phyloP scores from a whole-genome alignment of 2,888 invertebrate genomes.

The Meliscaeva auricollis region DNA sequence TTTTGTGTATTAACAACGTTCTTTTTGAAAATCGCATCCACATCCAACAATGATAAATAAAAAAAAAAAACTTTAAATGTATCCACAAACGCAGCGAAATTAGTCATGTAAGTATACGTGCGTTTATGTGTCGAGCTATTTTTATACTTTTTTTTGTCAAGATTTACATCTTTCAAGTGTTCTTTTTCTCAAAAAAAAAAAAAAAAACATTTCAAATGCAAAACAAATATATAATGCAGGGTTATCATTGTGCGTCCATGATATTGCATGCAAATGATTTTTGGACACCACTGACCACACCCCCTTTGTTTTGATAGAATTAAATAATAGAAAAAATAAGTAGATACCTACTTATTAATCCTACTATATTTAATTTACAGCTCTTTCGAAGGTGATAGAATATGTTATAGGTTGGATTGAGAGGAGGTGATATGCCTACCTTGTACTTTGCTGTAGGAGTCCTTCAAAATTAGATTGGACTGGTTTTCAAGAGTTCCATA shows the following conservation, averaged over 20 bases:
- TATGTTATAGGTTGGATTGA: not conserved
- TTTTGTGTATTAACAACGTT: not conserved
- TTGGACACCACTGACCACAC: not conserved
- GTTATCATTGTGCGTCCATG: no score
- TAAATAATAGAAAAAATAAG: not conserved
- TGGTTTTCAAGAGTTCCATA: constrained; percentile 82
- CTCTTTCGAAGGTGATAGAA: not conserved
- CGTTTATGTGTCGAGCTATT: not conserved
- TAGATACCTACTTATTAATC: no score
- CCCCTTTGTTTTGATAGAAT: not conserved
- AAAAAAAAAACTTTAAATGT: not conserved
- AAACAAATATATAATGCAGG: no score
- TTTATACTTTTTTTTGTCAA: not conserved
- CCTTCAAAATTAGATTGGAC: constrained; percentile 79
- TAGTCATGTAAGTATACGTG: constrained; percentile 2
- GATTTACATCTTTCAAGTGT: no score
- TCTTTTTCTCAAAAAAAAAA: no score
- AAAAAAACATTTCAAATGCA: no score
- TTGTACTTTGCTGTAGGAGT: constrained; percentile 83
- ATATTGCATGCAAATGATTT: not conserved
- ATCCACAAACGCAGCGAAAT: not conserved
- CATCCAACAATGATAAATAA: not conserved
- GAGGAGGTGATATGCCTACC: constrained; percentile 77
- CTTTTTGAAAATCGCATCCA: not conserved
- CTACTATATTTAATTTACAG: no score